Conservation (phyloP, 2,797 vertebrate genomes). For the Lates japonicus region DNA sequence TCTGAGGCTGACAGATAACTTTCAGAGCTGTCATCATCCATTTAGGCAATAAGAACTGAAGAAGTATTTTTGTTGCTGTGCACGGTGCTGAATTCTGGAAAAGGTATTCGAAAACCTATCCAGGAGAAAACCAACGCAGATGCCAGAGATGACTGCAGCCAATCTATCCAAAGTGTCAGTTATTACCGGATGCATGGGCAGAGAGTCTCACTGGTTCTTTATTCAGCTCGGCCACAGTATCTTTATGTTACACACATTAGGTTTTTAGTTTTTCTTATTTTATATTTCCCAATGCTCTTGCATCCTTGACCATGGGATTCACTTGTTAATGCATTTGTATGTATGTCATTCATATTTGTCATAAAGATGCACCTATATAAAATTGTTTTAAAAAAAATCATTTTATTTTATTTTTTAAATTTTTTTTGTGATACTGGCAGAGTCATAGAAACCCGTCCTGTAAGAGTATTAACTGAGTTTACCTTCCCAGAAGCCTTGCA, state of each 20-base stretch:
- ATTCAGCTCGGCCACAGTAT: neutral
- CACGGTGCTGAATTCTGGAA: slow-evolving; percentile 1
- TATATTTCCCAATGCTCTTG: neutral
- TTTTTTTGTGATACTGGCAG: neutral
- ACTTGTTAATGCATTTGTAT: neutral
- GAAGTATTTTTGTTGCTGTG: neutral
- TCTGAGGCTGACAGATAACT: slow-evolving; percentile 13
- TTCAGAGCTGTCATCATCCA: slow-evolving; percentile 3
- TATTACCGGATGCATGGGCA: neutral
- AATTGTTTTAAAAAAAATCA: neutral
- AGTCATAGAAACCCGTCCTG: neutral
- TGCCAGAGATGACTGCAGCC: neutral
- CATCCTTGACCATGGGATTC: neutral
- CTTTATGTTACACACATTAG: neutral
- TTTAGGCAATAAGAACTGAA: neutral
- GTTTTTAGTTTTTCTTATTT: neutral
- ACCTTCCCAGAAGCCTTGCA: no score
- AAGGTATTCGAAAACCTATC: slow-evolving; percentile 8
- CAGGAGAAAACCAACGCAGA: neutral
- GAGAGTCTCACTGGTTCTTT: slow-evolving; percentile 1
- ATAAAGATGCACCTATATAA: neutral
- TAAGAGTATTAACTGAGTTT: neutral
- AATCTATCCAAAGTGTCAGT: slow-evolving; percentile 9
- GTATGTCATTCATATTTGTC: neutral
- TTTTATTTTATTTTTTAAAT: neutral